Conservation (phyloP, 2,888 invertebrate genomes). For the Eupithecia tripunctaria region DNA sequence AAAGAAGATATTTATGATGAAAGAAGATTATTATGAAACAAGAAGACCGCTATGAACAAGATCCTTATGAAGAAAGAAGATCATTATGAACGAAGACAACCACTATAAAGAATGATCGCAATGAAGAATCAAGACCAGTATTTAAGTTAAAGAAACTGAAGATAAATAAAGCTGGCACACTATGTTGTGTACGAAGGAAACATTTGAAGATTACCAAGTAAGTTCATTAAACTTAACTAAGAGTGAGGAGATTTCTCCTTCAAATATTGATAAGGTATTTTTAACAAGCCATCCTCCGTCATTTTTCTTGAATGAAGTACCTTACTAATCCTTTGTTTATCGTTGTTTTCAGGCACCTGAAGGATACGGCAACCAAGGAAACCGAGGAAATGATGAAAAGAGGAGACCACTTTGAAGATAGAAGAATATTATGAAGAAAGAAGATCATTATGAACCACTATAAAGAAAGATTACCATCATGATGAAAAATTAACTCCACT, state of each 20-base stretch:
- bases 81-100: no score
- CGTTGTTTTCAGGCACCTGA: conserved; percentile 1
- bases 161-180: background rate
- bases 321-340: background rate
- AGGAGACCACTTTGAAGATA: no score
- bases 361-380: background rate
- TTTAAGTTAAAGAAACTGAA: background rate
- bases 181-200: background rate
- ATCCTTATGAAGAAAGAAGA: background rate
- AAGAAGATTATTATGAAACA: background rate
- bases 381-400: no score
- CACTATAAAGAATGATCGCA: background rate
- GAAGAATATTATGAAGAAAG: no score
- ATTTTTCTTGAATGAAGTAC: no score
- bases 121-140: background rate
- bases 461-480: background rate
- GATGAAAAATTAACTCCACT: background rate
- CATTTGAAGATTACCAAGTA: background rate
- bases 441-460: no score
- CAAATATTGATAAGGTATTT: background rate
- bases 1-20: background rate
- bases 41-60: background rate
- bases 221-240: background rate
- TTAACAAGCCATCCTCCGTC: no score
- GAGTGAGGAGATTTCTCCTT: background rate